Evolutionary conservation across 1,140 invertebrate genomes (phyloP), one percentile per base, ranked within the genome.

Genomic region (Drosophila nebulosa): DNA sequence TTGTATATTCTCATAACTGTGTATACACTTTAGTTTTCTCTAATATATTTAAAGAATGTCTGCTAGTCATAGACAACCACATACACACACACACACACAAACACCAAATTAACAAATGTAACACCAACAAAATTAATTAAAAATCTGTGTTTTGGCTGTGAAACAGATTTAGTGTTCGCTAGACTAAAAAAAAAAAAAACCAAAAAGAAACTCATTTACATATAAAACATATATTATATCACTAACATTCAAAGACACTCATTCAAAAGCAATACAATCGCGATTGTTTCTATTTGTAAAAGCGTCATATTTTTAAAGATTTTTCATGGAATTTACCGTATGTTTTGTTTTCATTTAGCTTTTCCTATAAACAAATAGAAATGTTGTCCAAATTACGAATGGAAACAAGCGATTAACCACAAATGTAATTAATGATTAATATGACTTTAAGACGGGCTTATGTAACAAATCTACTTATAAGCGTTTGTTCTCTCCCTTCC

Each of bases 81-180:
- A 35, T n/a, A n/a, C n/a, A n/a, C n/a, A n/a, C n/a, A 58, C 56
- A 62, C 62, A 9, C n/a, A 61, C 12, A 50, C 66, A 64, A 46
- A 32, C 14, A 42, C 39, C 3, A 46, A 0, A 46, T 46, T 46
- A 21, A 46, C 39, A 52, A 65, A 58, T 58, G 39, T 58, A 35
- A 62, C n/a, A 55, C 22, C 26, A 53, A 53, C n/a, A 55, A 55
- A 55, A 26, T 18, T 46, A 75, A 80, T 75, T 67, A 27, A 58
- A 57, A 35, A 90, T 90, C 89, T 90, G 89, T 90, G 77, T 90
- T 90, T 90, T 90, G 89, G 89, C 89, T 90, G 89, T 90, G 89
- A 90, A 90, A 88, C 89, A 90, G 89, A 90, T 90, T 84, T 78
- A 86, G 81, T 85, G 74, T 86, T 86, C 69, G 69, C 58, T 85